Percentiles rank a stretch among this genome's conserved stretches.
These are phyloP conservation scores for Campoletis raptor DNA, from an alignment of 2,888 invertebrate species.

Conservation along the genomic window DNA sequence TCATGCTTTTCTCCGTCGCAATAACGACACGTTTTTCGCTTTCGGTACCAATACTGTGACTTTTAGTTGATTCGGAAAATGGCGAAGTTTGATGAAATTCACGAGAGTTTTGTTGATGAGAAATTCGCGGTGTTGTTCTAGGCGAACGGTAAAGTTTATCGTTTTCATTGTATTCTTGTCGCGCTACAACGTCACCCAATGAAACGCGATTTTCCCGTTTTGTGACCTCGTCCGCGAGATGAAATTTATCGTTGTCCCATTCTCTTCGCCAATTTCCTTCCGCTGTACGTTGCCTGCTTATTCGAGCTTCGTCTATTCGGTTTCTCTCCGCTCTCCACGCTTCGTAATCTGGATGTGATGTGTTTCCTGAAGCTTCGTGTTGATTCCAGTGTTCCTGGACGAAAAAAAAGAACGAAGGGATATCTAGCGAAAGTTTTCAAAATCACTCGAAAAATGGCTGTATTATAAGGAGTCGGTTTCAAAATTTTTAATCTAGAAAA, in stretches of 20 bases:
- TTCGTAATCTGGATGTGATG: constrained; percentile 81
- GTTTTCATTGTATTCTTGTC: constrained; percentile 51
- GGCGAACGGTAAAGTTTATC: constrained; percentile 58
- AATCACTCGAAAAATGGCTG: too few relatives aligned
- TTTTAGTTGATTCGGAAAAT: constrained; percentile 58
- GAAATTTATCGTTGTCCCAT: constrained; percentile 84
- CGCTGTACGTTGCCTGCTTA: constrained; percentile 84
- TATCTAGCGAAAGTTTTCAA: too few relatives aligned
- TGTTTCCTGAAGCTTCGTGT: constrained; percentile 45
- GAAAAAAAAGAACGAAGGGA: not conserved
- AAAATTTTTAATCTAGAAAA: too few relatives aligned
- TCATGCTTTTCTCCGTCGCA: constrained; percentile 79
- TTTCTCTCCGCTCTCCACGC: constrained; percentile 85
- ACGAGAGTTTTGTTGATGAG: constrained; percentile 72
- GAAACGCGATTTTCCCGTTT: constrained; percentile 66
- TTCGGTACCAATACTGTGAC: constrained; percentile 30
- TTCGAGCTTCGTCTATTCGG: constrained; percentile 84
- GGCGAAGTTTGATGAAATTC: constrained; percentile 75
- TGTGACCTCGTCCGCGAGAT: constrained; percentile 71
- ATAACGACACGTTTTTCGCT: constrained; percentile 76
- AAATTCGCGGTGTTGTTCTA: constrained; percentile 30
- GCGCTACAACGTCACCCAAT: constrained; percentile 53
- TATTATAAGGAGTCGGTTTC: too few relatives aligned
- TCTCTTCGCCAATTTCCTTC: constrained; percentile 85
- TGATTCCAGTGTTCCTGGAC: constrained; percentile 64